Evolutionary conservation across 2,888 invertebrate genomes (phyloP), one percentile per base, ranked within the genome.

Genomic region (Pyrrhosoma nymphula): DNA sequence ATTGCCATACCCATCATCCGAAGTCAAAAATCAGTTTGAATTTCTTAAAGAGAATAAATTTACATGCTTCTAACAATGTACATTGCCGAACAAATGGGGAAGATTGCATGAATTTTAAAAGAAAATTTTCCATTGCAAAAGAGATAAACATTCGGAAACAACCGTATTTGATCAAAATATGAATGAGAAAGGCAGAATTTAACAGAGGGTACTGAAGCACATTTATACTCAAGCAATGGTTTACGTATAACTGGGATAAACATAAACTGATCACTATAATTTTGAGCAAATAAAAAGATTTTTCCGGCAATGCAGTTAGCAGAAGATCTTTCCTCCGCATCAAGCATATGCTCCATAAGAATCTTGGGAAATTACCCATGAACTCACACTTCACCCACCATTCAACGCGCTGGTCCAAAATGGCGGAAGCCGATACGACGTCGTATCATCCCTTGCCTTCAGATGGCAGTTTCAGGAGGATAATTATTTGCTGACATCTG

Each of bases 351-450:
- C 95, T 95, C 96, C 96, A 96, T 96, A 96, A 96, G 97, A 97
- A 96, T 97, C 96, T 97, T 96, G 97, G 97, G 97, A 97, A 96
- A 97, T 97, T 97, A 97, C 97, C 97, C 93, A 93, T 93, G 93
- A 93, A 93, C 93, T 93, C 97, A 97, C 96, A 96, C 96, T 96
- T 96, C 96, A 96, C 96, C 96, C 96, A 95, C 95, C 95, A 95
- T 95, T 95, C 95, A 95, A 95, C 88, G 95, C 88, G 95, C 88
- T 95, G 88, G 88, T 88, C 88, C 88, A 88, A 95, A 56, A 89
- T 95, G 88, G 95, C 88, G 88, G 95, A 89, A 56, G 4, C 35
- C n/a, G 30, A 23, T 4, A 82, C 88, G 75, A 26, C 47, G 88
- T 95, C 47, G 88, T 88, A 56, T 88, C 88, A 39, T 88, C 23